Base-by-base conservation (phyloP, 2,113 vertebrate species). In the Leptobrachium ailaonicum region DNA sequence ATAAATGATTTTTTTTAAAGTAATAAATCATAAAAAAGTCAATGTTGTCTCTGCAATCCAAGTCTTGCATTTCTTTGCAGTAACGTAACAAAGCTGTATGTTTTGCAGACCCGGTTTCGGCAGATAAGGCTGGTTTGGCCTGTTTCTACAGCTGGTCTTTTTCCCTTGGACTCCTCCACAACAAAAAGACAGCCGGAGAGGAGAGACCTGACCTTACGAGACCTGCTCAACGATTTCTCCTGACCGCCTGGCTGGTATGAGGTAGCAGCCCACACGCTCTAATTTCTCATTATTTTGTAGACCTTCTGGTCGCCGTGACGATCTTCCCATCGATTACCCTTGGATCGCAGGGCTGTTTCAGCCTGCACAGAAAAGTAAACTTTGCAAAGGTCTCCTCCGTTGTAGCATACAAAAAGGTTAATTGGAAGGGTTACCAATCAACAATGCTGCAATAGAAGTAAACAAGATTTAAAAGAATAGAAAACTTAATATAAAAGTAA, bases 241-340 rank as follows among this genome's bases (percentile, higher is more conserved):
- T 41, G 45, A 58, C 63, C 71, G 56, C 45, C 84, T 68, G 7
- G 1, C 45, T 74, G 66, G 32, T 45, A 62, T 82, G 66, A 43
- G 76, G 41, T 71, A 77, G 9, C 41, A 67, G 0, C 2, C 12
- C 12, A 32, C 71, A 10, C 1, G 56, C 40, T 82, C 42, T 84
- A 80, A 87, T 81, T 69, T 83, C 41, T 44, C 63, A 6, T 87
- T 85, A 83, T 10, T 83, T 82, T 84, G 66, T 70, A 0, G 0
- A 85, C 83, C 82, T 86, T 83, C 82, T 20, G 66, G 79, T 83
- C 83, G 84, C 76, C 68, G 74, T 84, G 76, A 63, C 81, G 80
- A 85, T 83, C 80, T 87, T 87, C 82, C 80, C 53, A 47, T 6
- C 54, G 14, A 47, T 84, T 86, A 32, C 20, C 88, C 85, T 85